Evolutionary conservation across 2,888 invertebrate genomes (phyloP).

Genomic region (Ormyrus nitidulus): DNA sequence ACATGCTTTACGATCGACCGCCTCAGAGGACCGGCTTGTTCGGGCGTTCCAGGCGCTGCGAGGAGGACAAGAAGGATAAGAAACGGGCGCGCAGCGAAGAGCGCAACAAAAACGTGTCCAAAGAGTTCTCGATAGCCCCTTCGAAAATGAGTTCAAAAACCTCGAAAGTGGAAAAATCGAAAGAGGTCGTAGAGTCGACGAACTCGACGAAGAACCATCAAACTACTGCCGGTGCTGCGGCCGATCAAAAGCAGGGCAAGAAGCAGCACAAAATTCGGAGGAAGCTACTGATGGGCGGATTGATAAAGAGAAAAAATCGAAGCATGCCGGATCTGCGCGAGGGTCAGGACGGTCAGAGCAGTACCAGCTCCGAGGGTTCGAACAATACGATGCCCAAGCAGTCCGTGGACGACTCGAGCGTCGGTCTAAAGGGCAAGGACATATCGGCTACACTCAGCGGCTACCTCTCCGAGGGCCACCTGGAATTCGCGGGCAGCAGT

Average conservation of each 20-base stretch:
- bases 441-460: conserved; percentile 83
- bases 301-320: conserved; percentile 91
- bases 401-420: conserved; percentile 85
- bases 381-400: conserved; percentile 69
- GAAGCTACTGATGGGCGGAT: conserved; percentile 91
- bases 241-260: conserved; percentile 85
- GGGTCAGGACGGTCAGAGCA: conserved; percentile 80
- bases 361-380: conserved; percentile 68
- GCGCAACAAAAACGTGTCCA: conserved; percentile 83
- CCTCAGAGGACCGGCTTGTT: conserved; percentile 84
- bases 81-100: conserved; percentile 91
- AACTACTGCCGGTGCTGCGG: conserved; percentile 17
- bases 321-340: conserved; percentile 95
- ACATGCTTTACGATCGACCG: conserved; percentile 81
- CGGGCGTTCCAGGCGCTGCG: conserved; percentile 82
- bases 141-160: conserved; percentile 72
- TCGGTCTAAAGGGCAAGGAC: conserved; percentile 81
- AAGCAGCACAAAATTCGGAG: conserved; percentile 94
- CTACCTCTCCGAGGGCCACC: conserved; percentile 90
- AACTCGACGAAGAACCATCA: conserved; percentile 78
- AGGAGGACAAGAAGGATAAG: conserved; percentile 82
- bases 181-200: conserved; percentile 78
- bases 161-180: conserved; percentile 74
- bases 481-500: conserved; percentile 81
- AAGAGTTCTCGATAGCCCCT: conserved; percentile 84